Conservation (phyloP, 2,113 vertebrate species). For the Eulemur macaco region DNA sequence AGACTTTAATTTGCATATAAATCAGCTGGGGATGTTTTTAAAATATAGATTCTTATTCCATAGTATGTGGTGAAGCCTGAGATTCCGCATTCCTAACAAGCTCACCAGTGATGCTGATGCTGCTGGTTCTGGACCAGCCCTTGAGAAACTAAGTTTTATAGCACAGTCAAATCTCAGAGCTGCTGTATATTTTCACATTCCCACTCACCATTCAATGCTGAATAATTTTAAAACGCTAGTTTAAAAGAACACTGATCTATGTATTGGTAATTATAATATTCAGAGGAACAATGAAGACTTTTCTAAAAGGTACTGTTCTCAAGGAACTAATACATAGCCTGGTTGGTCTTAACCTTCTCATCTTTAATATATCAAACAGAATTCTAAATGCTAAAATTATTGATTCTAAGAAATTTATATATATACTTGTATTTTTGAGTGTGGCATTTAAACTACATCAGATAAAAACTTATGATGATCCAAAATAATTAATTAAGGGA, state of each 20-base stretch:
- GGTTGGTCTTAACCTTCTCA: not conserved
- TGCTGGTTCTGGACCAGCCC: not conserved
- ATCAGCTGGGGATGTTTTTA: not conserved
- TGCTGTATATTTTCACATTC: not conserved
- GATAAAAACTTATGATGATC: conserved; percentile 23
- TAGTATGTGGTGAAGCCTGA: not conserved
- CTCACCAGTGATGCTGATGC: not conserved
- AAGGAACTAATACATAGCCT: conserved; percentile 21
- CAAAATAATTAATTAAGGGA: conserved; percentile 23
- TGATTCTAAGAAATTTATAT: conserved; percentile 33
- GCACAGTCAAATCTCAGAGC: not conserved
- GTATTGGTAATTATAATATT: not conserved
- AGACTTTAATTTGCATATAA: not conserved
- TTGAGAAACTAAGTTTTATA: not conserved
- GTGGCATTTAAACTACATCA: conserved; percentile 19
- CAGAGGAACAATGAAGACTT: not conserved
- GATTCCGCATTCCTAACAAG: not conserved
- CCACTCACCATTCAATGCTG: not conserved
- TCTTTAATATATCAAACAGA: conserved; percentile 24
- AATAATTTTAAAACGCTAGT: conserved; percentile 30
- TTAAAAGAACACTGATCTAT: conserved; percentile 2
- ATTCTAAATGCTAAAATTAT: conserved; percentile 27
- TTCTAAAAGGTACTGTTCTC: conserved; percentile 29
- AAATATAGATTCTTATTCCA: not conserved
- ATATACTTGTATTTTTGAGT: conserved; percentile 1